phyloP scores from a whole-genome alignment of 2,113 vertebrate genomes.

The Reinhardtius hippoglossoides region DNA sequence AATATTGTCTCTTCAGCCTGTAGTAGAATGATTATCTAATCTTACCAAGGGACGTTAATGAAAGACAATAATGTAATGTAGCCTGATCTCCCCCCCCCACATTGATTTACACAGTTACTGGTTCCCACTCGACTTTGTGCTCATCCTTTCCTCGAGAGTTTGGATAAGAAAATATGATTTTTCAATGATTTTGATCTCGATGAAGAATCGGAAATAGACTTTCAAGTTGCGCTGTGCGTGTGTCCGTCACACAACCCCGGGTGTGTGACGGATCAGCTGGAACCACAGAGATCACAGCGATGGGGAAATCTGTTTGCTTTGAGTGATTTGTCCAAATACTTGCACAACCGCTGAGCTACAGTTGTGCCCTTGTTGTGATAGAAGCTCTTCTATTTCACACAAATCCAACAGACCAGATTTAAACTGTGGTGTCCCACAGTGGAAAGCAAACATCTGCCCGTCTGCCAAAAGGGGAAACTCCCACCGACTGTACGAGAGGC shows the following conservation, averaged over 20 bases:
- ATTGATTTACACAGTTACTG: background rate
- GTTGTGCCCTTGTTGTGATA: conserved; percentile 61
- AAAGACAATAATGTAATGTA: background rate
- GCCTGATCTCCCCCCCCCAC: background rate
- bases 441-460: conserved; percentile 65
- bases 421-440: conserved; percentile 69
- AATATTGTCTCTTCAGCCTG: too few species aligned
- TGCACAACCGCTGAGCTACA: conserved; percentile 33
- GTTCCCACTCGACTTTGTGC: background rate
- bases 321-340: conserved; percentile 57
- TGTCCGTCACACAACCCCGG: background rate
- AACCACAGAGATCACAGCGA: conserved; percentile 46
- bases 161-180: background rate
- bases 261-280: background rate
- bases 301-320: conserved; percentile 65
- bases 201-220: conserved; percentile 21
- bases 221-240: background rate
- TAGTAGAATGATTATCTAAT: background rate
- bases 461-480: conserved; percentile 51
- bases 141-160: background rate
- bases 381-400: conserved; percentile 60
- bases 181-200: background rate
- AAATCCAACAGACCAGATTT: conserved; percentile 60
- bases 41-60: background rate
- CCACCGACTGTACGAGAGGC: conserved; percentile 33